phyloP scores from a whole-genome alignment of 2,888 invertebrate genomes.

The Ecdyonurus torrentis region DNA sequence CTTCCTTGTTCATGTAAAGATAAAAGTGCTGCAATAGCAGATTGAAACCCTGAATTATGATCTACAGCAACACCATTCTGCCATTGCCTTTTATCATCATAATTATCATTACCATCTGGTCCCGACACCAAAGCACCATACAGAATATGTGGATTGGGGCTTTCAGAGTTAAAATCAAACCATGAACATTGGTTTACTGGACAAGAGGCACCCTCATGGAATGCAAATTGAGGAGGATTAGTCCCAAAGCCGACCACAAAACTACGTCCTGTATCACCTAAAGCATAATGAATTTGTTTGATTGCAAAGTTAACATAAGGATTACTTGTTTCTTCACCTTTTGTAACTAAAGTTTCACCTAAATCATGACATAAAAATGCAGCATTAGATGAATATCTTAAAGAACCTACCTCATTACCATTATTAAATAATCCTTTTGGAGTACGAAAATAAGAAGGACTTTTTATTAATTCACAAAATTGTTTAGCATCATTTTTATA shows the following conservation, averaged over 20 bases:
- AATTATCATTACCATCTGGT: slow-evolving; percentile 17
- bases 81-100: slow-evolving; percentile 18
- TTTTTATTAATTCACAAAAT: background rate
- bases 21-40: background rate
- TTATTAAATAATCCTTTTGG: background rate
- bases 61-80: background rate
- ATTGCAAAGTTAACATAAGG: slow-evolving; percentile 17
- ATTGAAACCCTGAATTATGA: background rate
- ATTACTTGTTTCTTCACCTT: slow-evolving; percentile 10
- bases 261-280: slow-evolving; percentile 18
- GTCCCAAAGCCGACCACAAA: slow-evolving; percentile 19
- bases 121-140: slow-evolving; percentile 20
- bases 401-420: background rate
- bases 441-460: background rate
- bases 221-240: slow-evolving; percentile 15
- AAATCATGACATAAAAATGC: background rate
- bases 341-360: slow-evolving; percentile 11
- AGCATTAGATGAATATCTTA: slow-evolving; percentile 1
- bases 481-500: background rate
- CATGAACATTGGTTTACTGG: background rate
- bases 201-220: background rate
- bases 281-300: slow-evolving; percentile 17
- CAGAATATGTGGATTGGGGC: slow-evolving; percentile 17
- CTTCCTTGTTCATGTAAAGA: background rate
- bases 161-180: slow-evolving; percentile 9